A percentile compares a stretch with the other conserved stretches of the same genome.
These are phyloP conservation scores for Andrena marginata DNA, from an alignment of 2,888 invertebrate genomes.

Conservation along the genomic window DNA sequence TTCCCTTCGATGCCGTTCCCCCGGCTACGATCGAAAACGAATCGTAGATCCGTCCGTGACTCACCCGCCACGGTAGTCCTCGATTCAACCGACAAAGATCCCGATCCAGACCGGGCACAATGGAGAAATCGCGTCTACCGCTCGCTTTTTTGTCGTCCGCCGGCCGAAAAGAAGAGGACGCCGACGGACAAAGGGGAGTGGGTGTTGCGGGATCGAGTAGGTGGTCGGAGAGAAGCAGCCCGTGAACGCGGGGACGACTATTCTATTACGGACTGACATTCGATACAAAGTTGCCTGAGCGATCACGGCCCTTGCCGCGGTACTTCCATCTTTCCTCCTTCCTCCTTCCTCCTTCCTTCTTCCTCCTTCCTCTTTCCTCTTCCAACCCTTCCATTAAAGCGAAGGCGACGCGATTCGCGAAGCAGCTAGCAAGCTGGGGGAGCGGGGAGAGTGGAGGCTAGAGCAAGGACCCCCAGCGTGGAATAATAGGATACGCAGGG, in stretches of 20 bases:
- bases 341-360: constrained; percentile 19
- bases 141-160: neutral
- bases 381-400: constrained; percentile 32
- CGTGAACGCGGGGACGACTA: constrained; percentile 81
- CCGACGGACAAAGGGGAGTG: constrained; percentile 49
- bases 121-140: constrained; percentile 30
- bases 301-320: constrained; percentile 79
- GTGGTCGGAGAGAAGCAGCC: constrained; percentile 77
- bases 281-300: constrained; percentile 83
- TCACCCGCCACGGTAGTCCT: neutral
- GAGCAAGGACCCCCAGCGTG: constrained; percentile 1
- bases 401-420: constrained; percentile 7
- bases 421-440: neutral
- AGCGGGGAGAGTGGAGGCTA: neutral
- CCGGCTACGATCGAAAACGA: too few species aligned
- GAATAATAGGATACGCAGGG: constrained; percentile 80
- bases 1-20: neutral
- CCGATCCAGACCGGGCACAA: constrained; percentile 25
- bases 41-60: neutral
- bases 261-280: constrained; percentile 84
- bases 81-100: constrained; percentile 5
- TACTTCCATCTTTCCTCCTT: constrained; percentile 52
- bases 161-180: constrained; percentile 8
- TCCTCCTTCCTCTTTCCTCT: neutral
- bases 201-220: constrained; percentile 45